Base-by-base conservation (phyloP, 2,113 vertebrate genomes). In the Ophthalmolycus amberensis region DNA sequence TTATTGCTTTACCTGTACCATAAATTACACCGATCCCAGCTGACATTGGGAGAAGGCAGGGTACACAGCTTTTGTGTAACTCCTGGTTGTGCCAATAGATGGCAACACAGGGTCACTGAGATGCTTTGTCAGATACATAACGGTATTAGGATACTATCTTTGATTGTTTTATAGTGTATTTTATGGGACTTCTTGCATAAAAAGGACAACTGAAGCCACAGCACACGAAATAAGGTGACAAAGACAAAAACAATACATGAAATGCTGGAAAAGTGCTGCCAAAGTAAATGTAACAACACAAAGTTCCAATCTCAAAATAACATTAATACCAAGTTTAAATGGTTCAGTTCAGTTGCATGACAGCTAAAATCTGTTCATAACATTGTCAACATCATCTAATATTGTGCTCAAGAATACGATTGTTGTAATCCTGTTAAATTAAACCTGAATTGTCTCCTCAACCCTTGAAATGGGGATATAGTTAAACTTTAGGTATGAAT, bases 81-180 rank as follows among this genome's bases (percentile, higher is more conserved):
- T 72, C 68, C 56, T 48, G 32, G 59, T 69, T 22, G 3, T 14
- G 32, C 56, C 85, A 64, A 27, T 64, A 87, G 85, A 73, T 83
- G 80, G 67, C 72, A 63, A 16, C 29, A 63, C 12, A 68, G 72
- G 62, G 68, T 54, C 37, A 58, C 54, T 44, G 8, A 22, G 46
- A 29, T 25, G 25, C 32, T 66, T 67, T 27, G 27, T 29, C 42
- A 40, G 40, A 59, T 25, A 22, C 22, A 48, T 3, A 46, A 16
- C 0, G 1, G 11, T 25, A 9, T 34, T 10, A 10, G 15, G 6
- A 32, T 27, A 40, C 9, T 7, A 67, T 40, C 4, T 25, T 34
- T 34, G 1, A 42, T 25, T 32, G 27, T 18, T n/a, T 34, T 38
- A 34, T 11, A 12, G n/a, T 52, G 12, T 34, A 44, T 6, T 60